Evolutionary conservation across 2,888 invertebrate genomes (phyloP).

Genomic region (Nephrotoma guestfalica): DNA sequence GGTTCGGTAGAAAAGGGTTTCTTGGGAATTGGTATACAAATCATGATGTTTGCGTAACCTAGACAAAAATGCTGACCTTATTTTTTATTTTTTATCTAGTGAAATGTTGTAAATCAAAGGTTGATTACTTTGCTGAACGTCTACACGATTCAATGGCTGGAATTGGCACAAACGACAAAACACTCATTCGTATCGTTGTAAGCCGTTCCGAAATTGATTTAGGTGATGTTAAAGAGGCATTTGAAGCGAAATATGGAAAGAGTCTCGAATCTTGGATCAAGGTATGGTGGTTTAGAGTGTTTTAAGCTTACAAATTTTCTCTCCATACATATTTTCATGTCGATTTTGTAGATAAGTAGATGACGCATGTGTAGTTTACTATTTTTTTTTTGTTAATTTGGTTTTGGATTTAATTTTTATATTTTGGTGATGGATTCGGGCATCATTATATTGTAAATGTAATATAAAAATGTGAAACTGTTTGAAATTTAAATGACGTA

Average conservation of each 20-base stretch:
- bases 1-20: constrained; percentile 76
- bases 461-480: not conserved
- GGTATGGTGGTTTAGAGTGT: constrained; percentile 41
- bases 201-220: constrained; percentile 85
- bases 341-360: not conserved
- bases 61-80: constrained; percentile 6
- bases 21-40: constrained; percentile 61
- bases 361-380: not conserved
- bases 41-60: not conserved
- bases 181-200: constrained; percentile 80
- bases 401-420: constrained; percentile 12
- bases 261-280: constrained; percentile 71
- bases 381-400: not conserved
- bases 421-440: constrained; percentile 13
- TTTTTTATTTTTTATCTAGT: constrained; percentile 37
- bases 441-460: not conserved
- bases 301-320: not conserved
- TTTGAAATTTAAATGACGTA: not conserved
- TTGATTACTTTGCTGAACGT: constrained; percentile 83
- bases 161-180: constrained; percentile 73
- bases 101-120: constrained; percentile 79
- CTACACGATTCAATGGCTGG: constrained; percentile 86
- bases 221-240: constrained; percentile 83
- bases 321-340: not conserved
- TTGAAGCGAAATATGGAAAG: constrained; percentile 69